Base-by-base conservation (phyloP, 2,888 invertebrate genomes). In the Erebia palarica region DNA sequence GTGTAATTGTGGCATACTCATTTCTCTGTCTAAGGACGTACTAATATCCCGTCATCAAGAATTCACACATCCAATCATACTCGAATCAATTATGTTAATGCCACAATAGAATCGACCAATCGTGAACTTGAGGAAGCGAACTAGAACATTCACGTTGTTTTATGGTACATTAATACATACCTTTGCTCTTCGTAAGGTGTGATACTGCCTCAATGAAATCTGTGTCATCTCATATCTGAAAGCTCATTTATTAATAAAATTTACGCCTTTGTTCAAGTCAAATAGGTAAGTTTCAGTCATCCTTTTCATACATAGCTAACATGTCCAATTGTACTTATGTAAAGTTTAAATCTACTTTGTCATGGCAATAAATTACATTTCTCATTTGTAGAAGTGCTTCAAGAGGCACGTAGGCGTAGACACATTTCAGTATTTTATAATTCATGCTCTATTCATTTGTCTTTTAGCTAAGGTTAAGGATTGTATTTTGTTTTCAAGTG, bases 341-440 rank as follows among this genome's bases (percentile, higher is more conserved):
- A 27, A 59, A 14, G 27, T 36, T 36, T 57, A 57, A 21, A 57
- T 21, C 21, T 10, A 59, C 58, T 14, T 14, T 27, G 58, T 36
- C 58, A 36, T n/a, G 58, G 14, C 36, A 36, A 59, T 59, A 36
- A 27, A 59, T 59, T 59, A 36, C n/a, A 8, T 36, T 36, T 36
- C 58, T 59, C 14, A 59, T 59, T 59, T 59, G 27, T 59, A 14
- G 27, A 59, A 59, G 58, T 59, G 58, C 58, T 36, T 14, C 58
- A 55, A 36, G 13, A 59, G 58, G 27, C 9, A 8, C 58, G n/a
- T n/a, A n/a, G n/a, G n/a, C 58, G 27, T 11, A 27, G 14, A 21
- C 14, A 27, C 18, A n/a, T 16, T 36, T 11, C 5, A n/a, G n/a
- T 36, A n/a, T 14, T 27, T 36, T 36, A 59, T 14, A 36, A 59